Evolutionary conservation across 1,140 invertebrate genomes (phyloP).

Genomic region (Eueides isabella): DNA sequence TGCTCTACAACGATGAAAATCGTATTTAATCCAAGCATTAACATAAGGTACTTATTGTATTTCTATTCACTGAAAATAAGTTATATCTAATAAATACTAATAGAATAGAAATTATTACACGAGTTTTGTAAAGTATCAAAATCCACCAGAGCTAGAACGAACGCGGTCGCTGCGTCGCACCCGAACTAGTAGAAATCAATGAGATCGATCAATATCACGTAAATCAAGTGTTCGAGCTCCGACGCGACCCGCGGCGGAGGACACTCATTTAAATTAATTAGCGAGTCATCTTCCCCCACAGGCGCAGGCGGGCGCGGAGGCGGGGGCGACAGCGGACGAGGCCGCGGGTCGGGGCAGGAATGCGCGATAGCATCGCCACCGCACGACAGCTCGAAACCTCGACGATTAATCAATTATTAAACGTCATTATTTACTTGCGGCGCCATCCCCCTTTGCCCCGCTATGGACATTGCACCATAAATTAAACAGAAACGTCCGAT

Average conservation of each 20-base stretch:
- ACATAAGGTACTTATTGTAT: too few relatives aligned
- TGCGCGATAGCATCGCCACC: constrained; percentile 58
- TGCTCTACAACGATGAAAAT: too few relatives aligned
- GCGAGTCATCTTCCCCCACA: constrained; percentile 47
- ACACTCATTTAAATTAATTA: constrained; percentile 68
- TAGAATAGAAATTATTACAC: too few relatives aligned
- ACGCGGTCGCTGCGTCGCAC: neutral
- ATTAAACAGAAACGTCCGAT: constrained; percentile 41
- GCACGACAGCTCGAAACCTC: constrained; percentile 30
- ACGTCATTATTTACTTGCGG: constrained; percentile 64
- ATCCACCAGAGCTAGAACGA: neutral
- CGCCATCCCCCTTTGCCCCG: constrained; percentile 13
- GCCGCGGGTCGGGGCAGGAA: constrained; percentile 32
- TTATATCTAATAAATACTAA: too few relatives aligned
- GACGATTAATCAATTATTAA: constrained; percentile 72
- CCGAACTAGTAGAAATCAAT: neutral
- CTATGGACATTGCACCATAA: constrained; percentile 19
- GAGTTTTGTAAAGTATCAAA: neutral
- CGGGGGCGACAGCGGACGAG: neutral
- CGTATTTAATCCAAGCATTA: too few relatives aligned
- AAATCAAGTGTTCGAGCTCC: constrained; percentile 42
- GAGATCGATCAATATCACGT: constrained; percentile 51
- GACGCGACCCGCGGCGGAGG: constrained; percentile 29
- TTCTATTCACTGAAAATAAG: too few relatives aligned
- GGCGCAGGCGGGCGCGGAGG: neutral